phyloP scores from a whole-genome alignment of 2,797 vertebrate species.

The Neosilurus mollespiculum region DNA sequence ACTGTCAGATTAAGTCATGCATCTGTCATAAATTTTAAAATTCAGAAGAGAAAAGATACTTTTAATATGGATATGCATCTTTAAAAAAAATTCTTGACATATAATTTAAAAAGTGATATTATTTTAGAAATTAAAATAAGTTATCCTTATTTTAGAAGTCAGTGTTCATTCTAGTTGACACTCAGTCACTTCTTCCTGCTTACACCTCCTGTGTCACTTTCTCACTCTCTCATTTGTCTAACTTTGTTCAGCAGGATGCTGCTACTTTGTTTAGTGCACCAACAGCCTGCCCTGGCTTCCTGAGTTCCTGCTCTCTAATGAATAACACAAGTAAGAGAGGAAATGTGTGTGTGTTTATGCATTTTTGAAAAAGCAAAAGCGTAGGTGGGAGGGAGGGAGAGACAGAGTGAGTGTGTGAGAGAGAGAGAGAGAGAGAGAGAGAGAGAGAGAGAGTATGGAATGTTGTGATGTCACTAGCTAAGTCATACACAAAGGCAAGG shows the following conservation, averaged over 20 bases:
- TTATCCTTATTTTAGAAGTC: background rate
- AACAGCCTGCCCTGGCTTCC: conserved; percentile 63
- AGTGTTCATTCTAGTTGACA: background rate
- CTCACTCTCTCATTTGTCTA: conserved; percentile 4
- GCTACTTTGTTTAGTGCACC: conserved; percentile 43
- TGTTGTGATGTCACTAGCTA: conserved; percentile 81
- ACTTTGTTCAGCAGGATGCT: conserved; percentile 54
- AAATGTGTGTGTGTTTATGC: conserved; percentile 52
- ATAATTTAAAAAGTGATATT: no score
- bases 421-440: conserved; percentile 47
- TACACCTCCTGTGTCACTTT: conserved; percentile 28
- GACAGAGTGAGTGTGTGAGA: conserved; percentile 27
- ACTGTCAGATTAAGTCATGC: background rate
- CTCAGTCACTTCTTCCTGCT: conserved; percentile 6
- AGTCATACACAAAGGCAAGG: conserved; percentile 77
- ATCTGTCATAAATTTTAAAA: background rate
- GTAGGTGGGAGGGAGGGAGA: conserved; percentile 22
- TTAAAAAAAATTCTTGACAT: background rate
- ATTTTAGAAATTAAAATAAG: no score
- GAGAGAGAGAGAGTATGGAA: conserved; percentile 69
- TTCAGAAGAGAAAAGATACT: background rate
- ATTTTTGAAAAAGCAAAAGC: conserved; percentile 40
- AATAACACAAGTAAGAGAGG: conserved; percentile 40
- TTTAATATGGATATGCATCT: background rate
- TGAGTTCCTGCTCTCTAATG: conserved; percentile 52